phyloP scores from a whole-genome alignment of 2,888 invertebrate genomes.

The Acrobasis consociella region DNA sequence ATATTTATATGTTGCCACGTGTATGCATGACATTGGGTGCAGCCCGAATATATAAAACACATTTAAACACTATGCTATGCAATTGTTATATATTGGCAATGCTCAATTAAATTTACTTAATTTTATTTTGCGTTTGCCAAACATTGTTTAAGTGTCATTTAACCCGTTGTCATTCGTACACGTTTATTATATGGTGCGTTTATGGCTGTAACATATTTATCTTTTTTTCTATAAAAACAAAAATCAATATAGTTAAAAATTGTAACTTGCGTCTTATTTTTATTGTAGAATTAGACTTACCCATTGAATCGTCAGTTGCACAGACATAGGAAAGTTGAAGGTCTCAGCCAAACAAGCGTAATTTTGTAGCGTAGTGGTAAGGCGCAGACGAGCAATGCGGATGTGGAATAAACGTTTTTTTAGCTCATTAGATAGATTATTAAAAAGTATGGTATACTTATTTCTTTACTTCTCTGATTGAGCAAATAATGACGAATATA shows the following conservation, averaged over 20 bases:
- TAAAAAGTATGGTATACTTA: no score
- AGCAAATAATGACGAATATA: no score
- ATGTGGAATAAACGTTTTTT: no score
- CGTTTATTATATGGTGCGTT: slow-evolving; percentile 43
- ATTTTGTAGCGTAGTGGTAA: no score
- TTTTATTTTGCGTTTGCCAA: neutral
- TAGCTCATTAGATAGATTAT: no score
- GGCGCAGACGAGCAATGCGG: no score
- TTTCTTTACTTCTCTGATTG: no score
- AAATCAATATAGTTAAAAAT: slow-evolving; percentile 43
- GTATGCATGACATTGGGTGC: slow-evolving; percentile 3
- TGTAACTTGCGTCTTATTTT: slow-evolving; percentile 28
- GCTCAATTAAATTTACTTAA: neutral
- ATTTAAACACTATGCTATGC: neutral
- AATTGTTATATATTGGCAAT: neutral
- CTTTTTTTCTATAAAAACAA: slow-evolving; percentile 44
- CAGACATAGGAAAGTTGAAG: no score
- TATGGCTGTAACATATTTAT: slow-evolving; percentile 50
- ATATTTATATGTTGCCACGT: slow-evolving; percentile 26
- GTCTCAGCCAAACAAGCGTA: no score
- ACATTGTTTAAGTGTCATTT: neutral
- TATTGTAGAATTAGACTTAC: neutral
- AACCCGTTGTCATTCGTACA: neutral
- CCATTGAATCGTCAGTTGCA: neutral
- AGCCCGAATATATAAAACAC: neutral